These are phyloP conservation scores for Eptatretus atami DNA, from an alignment of 2,797 vertebrate genomes.

Conservation along the genomic window DNA sequence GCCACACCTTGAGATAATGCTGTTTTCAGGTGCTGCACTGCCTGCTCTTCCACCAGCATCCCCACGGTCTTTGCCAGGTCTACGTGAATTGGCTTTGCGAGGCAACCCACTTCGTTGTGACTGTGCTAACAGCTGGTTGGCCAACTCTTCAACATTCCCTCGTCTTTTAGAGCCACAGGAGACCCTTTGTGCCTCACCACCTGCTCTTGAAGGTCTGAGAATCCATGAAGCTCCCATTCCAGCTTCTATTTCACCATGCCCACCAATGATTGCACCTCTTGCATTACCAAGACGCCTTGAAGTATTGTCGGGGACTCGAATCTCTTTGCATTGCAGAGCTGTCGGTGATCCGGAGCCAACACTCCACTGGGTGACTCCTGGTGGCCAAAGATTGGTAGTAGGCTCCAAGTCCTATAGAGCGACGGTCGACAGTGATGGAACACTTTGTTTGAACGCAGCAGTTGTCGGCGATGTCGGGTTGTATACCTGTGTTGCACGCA, in stretches of 20 bases:
- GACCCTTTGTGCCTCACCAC: slow-evolving; percentile 23
- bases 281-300: slow-evolving; percentile 13
- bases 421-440: slow-evolving; percentile 13
- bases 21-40: slow-evolving; percentile 25
- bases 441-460: slow-evolving; percentile 20
- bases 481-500: slow-evolving; percentile 34
- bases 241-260: slow-evolving; percentile 16
- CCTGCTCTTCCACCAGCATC: slow-evolving; percentile 23
- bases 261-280: slow-evolving; percentile 22
- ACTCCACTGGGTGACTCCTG: slow-evolving; percentile 34
- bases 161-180: slow-evolving; percentile 22
- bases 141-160: slow-evolving; percentile 18
- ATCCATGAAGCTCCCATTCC: slow-evolving; percentile 17
- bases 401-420: slow-evolving; percentile 14
- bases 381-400: slow-evolving; percentile 26
- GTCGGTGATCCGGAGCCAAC: slow-evolving; percentile 27
- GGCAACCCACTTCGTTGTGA: slow-evolving; percentile 35
- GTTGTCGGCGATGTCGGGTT: slow-evolving; percentile 22
- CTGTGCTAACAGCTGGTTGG: slow-evolving; percentile 23
- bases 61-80: slow-evolving; percentile 15
- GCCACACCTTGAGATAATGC: slow-evolving; percentile 19
- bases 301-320: slow-evolving; percentile 13
- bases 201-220: slow-evolving; percentile 17
- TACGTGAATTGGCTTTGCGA: slow-evolving; percentile 20
- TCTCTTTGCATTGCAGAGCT: slow-evolving; percentile 26